Conservation (phyloP, 2,888 invertebrate genomes). For the Ophonus ardosiacus region DNA sequence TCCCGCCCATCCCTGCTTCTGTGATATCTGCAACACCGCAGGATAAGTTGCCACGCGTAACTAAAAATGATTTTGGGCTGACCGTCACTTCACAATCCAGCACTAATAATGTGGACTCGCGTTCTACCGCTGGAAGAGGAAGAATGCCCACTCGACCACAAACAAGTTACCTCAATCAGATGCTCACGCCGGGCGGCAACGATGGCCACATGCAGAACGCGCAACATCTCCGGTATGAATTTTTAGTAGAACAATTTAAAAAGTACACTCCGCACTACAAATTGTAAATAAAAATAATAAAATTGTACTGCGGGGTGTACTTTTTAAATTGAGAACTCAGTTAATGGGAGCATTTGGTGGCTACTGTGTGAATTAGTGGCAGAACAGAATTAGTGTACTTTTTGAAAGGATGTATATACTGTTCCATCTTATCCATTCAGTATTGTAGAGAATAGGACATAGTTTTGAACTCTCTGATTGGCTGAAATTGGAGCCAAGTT, state of each 20-base stretch:
- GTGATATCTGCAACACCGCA: conserved; percentile 85
- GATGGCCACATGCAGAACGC: conserved; percentile 66
- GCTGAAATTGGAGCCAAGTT: too few relatives aligned
- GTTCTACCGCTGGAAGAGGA: conserved; percentile 63
- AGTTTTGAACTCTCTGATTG: too few relatives aligned
- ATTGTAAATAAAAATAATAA: too few relatives aligned
- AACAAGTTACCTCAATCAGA: conserved; percentile 73
- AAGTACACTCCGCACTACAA: too few relatives aligned
- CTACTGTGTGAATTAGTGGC: too few relatives aligned
- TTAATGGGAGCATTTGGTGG: too few relatives aligned
- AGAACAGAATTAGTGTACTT: too few relatives aligned
- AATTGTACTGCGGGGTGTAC: too few relatives aligned
- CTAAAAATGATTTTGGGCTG: conserved; percentile 66
- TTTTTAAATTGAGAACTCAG: too few relatives aligned
- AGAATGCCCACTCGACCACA: conserved; percentile 71
- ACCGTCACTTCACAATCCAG: conserved; percentile 64
- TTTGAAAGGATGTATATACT: too few relatives aligned
- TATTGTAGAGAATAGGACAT: too few relatives aligned
- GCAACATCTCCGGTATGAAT: conserved; percentile 35
- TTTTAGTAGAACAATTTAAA: not conserved
- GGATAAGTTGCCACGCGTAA: conserved; percentile 80
- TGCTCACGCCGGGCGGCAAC: conserved; percentile 72
- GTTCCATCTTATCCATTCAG: too few relatives aligned
- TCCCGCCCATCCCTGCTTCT: conserved; percentile 82
- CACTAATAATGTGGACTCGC: conserved; percentile 62